phyloP scores from a whole-genome alignment of 2,797 vertebrate species.

The Eulemur albifrons region DNA sequence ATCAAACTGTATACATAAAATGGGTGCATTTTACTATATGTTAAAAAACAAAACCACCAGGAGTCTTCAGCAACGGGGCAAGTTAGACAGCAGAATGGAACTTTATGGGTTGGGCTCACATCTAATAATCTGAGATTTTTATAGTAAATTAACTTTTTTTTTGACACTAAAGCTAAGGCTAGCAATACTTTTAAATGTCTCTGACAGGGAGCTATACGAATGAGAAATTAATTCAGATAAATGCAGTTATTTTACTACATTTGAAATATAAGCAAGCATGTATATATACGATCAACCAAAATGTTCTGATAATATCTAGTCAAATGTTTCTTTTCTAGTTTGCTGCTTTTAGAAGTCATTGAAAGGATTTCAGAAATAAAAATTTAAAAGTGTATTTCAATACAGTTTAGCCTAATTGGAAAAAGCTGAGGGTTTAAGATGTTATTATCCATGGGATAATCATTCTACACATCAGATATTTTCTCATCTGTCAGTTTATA shows the following conservation, averaged over 20 bases:
- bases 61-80: neutral
- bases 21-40: neutral
- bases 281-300: neutral
- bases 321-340: neutral
- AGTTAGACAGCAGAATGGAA: neutral
- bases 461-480: neutral
- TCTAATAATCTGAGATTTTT: neutral
- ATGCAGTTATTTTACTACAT: neutral
- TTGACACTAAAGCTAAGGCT: neutral
- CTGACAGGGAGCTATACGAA: neutral
- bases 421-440: neutral
- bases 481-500: neutral
- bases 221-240: neutral
- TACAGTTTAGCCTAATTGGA: conserved; percentile 22
- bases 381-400: conserved; percentile 13
- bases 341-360: conserved; percentile 45
- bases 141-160: neutral
- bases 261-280: neutral
- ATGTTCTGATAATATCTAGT: neutral
- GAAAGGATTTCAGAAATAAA: conserved; percentile 40
- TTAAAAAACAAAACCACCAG: neutral
- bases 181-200: neutral
- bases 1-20: neutral
- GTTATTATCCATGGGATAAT: neutral
- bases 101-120: neutral